A percentile compares a stretch with the other conserved stretches of the same genome.
phyloP scores from a whole-genome alignment of 2,888 invertebrate genomes.

The Phengaris alcon region DNA sequence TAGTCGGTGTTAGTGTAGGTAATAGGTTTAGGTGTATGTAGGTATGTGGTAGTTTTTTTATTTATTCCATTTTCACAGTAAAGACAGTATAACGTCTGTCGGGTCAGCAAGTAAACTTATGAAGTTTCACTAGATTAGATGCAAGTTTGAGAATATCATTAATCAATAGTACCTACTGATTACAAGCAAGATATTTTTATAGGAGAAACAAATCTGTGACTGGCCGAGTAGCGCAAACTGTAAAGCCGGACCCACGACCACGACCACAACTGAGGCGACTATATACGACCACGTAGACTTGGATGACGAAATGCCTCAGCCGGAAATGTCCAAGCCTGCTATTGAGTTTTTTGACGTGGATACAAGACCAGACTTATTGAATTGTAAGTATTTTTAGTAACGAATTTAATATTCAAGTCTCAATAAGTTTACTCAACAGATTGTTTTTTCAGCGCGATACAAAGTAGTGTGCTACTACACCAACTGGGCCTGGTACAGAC shows the following conservation, averaged over 20 bases:
- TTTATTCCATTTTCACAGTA: too few species aligned
- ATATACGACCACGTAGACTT: conserved; percentile 36
- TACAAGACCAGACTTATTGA: conserved; percentile 56
- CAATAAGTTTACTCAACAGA: neutral
- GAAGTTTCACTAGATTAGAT: too few species aligned
- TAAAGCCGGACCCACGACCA: conserved; percentile 49
- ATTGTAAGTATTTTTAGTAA: conserved; percentile 49
- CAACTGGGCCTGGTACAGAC: conserved; percentile 95
- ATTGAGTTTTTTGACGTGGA: conserved; percentile 41
- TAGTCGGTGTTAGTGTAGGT: too few species aligned
- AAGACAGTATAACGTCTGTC: too few species aligned
- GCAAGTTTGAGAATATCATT: too few species aligned
- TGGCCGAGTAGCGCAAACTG: conserved; percentile 85
- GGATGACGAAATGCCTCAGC: conserved; percentile 34
- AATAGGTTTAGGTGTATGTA: too few species aligned
- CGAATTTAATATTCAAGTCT: too few species aligned
- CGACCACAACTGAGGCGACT: conserved; percentile 48
- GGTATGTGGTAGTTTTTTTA: too few species aligned
- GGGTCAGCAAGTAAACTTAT: too few species aligned
- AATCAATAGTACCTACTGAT: neutral
- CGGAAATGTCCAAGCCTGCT: conserved; percentile 39
- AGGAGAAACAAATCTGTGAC: conserved; percentile 83
- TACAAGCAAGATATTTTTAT: conserved; percentile 32
- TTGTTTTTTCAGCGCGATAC: conserved; percentile 80
- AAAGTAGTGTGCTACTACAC: conserved; percentile 95